Evolutionary conservation across 2,797 vertebrate genomes (phyloP).

Genomic region (Catamblyrhynchus diadema): DNA sequence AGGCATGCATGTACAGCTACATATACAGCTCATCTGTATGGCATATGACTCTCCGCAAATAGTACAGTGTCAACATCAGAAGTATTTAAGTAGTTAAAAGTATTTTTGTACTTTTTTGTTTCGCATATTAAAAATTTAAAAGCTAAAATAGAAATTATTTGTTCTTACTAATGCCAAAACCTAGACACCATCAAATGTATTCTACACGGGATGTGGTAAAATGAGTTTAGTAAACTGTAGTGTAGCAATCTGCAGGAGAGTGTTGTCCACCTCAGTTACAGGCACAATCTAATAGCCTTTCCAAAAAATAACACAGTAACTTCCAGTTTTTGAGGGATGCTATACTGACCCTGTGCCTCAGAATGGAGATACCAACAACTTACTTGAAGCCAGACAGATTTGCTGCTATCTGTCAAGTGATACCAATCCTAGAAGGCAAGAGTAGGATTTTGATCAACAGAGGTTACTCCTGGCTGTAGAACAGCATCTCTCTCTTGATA

Average conservation of each 20-base stretch:
- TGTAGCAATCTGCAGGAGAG: neutral
- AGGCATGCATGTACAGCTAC: neutral
- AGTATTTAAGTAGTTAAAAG: neutral
- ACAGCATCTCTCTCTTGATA: neutral
- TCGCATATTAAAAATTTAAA: neutral
- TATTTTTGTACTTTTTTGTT: neutral
- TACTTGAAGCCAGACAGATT: neutral
- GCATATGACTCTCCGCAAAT: neutral
- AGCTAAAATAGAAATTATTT: neutral
- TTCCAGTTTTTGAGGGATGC: neutral
- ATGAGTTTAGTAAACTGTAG: neutral
- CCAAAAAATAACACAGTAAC: neutral
- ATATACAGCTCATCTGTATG: neutral
- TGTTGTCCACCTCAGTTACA: neutral
- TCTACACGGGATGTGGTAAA: neutral
- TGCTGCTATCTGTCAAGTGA: neutral
- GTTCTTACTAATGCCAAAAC: neutral
- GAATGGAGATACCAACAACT: neutral
- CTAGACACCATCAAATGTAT: neutral
- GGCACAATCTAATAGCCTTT: neutral
- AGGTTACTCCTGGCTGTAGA: neutral
- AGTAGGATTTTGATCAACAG: neutral
- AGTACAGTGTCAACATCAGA: neutral
- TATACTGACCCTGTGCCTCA: neutral
- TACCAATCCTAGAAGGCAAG: neutral